phyloP scores from a whole-genome alignment of 2,113 vertebrate species.

The Pelodiscus sinensis region DNA sequence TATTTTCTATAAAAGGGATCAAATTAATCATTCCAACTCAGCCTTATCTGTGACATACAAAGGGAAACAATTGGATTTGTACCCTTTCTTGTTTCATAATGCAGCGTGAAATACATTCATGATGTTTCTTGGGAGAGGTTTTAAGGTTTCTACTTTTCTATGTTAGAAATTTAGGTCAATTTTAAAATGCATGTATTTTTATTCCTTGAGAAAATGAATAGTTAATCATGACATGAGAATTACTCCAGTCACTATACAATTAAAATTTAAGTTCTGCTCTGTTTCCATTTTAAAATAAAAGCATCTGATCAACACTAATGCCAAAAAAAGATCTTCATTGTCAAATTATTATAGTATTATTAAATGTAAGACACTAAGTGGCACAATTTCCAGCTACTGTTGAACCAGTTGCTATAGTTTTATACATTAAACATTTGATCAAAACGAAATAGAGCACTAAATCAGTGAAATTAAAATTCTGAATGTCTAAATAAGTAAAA shows the following conservation, averaged over 20 bases:
- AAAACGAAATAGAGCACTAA: neutral
- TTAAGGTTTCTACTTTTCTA: neutral
- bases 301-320: neutral
- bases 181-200: neutral
- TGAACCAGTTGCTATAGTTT: neutral
- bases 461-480: neutral
- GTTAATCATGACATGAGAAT: neutral
- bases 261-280: neutral
- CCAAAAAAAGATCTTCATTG: neutral
- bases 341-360: neutral
- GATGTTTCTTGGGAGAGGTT: neutral
- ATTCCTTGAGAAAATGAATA: neutral
- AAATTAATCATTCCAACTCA: neutral
- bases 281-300: neutral
- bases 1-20: neutral
- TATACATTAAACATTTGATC: neutral
- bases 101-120: neutral
- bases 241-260: neutral
- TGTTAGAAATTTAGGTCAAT: neutral
- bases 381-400: constrained; percentile 6
- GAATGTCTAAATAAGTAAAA: neutral
- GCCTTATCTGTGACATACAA: neutral
- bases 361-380: neutral
- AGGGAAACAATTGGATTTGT: neutral
- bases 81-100: neutral